These are phyloP conservation scores for Athrips mouffetella DNA, from an alignment of 2,888 invertebrate genomes.

Conservation along the genomic window DNA sequence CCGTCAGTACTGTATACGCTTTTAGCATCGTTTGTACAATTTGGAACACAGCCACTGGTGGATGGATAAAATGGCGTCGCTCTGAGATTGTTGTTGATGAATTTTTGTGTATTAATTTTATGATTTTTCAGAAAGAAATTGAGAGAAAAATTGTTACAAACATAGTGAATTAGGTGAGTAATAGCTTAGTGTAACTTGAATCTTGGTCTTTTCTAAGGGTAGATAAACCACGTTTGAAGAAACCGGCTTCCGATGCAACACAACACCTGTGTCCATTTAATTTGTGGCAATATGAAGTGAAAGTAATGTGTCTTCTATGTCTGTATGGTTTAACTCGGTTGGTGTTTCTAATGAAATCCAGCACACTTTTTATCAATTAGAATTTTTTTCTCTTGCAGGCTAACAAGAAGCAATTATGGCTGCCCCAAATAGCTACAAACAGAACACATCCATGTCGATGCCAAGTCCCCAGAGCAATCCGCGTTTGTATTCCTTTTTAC, in stretches of 20 bases:
- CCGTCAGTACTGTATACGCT: too few relatives aligned
- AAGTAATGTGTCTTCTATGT: too few relatives aligned
- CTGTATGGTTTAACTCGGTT: too few relatives aligned
- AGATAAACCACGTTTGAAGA: background rate
- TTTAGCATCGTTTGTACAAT: too few relatives aligned
- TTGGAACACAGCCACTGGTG: too few relatives aligned
- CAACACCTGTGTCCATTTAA: background rate
- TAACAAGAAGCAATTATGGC: conserved; percentile 80
- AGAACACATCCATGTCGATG: conserved; percentile 85
- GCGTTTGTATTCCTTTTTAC: conserved; percentile 79
- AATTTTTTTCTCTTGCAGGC: conserved; percentile 31
- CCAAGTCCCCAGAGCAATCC: conserved; percentile 83
- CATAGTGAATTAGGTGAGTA: background rate
- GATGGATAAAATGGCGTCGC: background rate
- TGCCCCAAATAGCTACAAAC: conserved; percentile 90
- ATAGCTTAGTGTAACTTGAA: background rate
- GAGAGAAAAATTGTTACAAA: background rate
- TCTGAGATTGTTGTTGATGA: background rate
- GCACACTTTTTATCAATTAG: too few relatives aligned
- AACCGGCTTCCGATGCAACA: background rate
- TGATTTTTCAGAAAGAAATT: background rate
- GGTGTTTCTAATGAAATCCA: too few relatives aligned
- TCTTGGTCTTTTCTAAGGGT: too few relatives aligned
- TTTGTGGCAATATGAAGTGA: background rate
- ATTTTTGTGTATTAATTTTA: background rate